Percentiles rank a stretch among this genome's conserved stretches.
Evolutionary conservation across 2,113 vertebrate species (phyloP).

Genomic region (Corythoichthys intestinalis): DNA sequence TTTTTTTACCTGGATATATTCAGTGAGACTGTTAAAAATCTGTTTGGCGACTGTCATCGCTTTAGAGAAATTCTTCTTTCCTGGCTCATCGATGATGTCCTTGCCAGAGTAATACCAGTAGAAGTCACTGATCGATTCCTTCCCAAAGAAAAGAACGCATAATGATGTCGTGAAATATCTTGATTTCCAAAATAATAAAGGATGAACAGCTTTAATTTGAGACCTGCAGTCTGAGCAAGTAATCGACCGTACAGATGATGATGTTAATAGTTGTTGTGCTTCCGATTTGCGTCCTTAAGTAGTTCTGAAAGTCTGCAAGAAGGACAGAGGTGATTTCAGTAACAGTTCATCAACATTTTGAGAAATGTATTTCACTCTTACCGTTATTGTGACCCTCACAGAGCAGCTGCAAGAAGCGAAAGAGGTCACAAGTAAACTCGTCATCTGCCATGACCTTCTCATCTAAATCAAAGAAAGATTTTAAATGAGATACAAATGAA

Average conservation of each 20-base stretch:
- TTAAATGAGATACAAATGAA: background rate
- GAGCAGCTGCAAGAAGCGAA: constrained; percentile 89
- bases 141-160: constrained; percentile 10
- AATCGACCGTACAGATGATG: constrained; percentile 95
- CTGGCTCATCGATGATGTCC: constrained; percentile 90
- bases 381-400: constrained; percentile 95
- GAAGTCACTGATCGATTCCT: constrained; percentile 98
- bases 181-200: background rate
- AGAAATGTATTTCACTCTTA: constrained; percentile 48
- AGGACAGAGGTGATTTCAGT: constrained; percentile 2
- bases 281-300: constrained; percentile 88
- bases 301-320: constrained; percentile 91
- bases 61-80: constrained; percentile 96
- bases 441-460: constrained; percentile 97
- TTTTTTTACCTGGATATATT: constrained; percentile 87
- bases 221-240: constrained; percentile 90
- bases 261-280: constrained; percentile 94
- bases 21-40: constrained; percentile 92
- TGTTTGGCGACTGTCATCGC: constrained; percentile 94
- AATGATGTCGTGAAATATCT: background rate
- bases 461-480: constrained; percentile 62
- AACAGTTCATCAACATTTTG: background rate
- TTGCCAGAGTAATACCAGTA: constrained; percentile 99
- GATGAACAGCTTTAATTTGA: background rate
- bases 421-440: constrained; percentile 92